phyloP scores from a whole-genome alignment of 1,140 invertebrate species.

The Brachionus plicatilis region DNA sequence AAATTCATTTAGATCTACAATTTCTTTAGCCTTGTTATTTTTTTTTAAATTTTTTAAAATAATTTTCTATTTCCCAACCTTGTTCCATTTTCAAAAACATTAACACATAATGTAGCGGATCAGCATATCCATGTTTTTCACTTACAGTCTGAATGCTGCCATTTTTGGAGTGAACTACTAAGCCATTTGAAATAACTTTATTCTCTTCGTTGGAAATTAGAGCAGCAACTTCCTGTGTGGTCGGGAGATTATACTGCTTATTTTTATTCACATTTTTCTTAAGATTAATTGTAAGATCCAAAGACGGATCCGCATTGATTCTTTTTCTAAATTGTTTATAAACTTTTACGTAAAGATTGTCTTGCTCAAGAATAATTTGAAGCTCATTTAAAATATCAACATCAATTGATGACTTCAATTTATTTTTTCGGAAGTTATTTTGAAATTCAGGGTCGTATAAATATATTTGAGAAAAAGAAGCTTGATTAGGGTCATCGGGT shows the following conservation, averaged over 20 bases:
- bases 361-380: slow-evolving; percentile 32
- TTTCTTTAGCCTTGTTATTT: background rate
- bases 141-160: background rate
- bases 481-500: background rate
- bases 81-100: background rate
- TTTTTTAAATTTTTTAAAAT: background rate
- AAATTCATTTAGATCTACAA: background rate
- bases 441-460: slow-evolving; percentile 5
- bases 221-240: slow-evolving; percentile 45
- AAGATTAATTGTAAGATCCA: too few species aligned
- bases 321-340: too few species aligned
- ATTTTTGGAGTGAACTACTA: background rate
- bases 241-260: too few species aligned
- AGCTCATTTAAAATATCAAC: too few species aligned
- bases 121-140: background rate
- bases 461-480: slow-evolving; percentile 24
- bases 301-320: too few species aligned
- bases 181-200: slow-evolving; percentile 2
- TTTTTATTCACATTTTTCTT: too few species aligned
- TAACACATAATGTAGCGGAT: slow-evolving; percentile 4
- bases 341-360: too few species aligned
- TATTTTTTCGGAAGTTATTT: background rate
- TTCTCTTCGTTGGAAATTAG: slow-evolving; percentile 46
- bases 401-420: background rate
- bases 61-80: background rate